Conservation (phyloP, 2,888 invertebrate genomes). For the Netelia melanura region DNA sequence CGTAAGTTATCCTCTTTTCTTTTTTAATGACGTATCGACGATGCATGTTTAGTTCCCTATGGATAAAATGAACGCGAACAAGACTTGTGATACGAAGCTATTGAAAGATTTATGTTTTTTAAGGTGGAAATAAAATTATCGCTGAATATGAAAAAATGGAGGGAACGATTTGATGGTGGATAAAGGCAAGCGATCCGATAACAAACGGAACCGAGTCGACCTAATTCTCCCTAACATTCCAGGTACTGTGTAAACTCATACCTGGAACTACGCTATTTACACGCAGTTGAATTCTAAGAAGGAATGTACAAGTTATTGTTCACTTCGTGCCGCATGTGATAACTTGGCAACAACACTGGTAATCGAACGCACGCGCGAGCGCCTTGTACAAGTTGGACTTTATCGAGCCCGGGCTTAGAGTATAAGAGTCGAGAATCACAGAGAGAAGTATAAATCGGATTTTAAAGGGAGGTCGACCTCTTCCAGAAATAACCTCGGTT, state of each 20-base stretch:
- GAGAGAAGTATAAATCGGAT: slow-evolving; percentile 4
- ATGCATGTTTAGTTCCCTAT: too few species aligned
- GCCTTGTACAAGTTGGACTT: slow-evolving; percentile 28
- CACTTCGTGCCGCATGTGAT: slow-evolving; percentile 22
- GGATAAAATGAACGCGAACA: too few species aligned
- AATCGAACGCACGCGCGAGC: slow-evolving; percentile 25
- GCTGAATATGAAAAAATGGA: too few species aligned
- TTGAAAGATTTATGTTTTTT: too few species aligned
- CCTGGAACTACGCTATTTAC: slow-evolving; percentile 31
- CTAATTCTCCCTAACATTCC: slow-evolving; percentile 31
- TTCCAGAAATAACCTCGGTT: slow-evolving; percentile 11
- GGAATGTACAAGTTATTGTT: slow-evolving; percentile 4
- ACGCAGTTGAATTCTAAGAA: slow-evolving; percentile 49
- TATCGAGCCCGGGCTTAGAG: slow-evolving; percentile 33
- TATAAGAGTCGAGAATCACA: slow-evolving; percentile 24
- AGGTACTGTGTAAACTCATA: slow-evolving; percentile 39
- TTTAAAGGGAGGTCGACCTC: slow-evolving; percentile 22
- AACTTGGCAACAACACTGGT: slow-evolving; percentile 21
- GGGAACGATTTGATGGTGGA: neutral
- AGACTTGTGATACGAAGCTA: too few species aligned
- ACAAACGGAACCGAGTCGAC: neutral
- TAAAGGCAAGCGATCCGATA: neutral
- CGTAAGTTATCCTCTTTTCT: slow-evolving; percentile 29
- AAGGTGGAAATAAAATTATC: too few species aligned
- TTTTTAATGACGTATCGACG: slow-evolving; percentile 1